Evolutionary conservation across 2,797 vertebrate species (phyloP).

Genomic region (Selene dorsalis): DNA sequence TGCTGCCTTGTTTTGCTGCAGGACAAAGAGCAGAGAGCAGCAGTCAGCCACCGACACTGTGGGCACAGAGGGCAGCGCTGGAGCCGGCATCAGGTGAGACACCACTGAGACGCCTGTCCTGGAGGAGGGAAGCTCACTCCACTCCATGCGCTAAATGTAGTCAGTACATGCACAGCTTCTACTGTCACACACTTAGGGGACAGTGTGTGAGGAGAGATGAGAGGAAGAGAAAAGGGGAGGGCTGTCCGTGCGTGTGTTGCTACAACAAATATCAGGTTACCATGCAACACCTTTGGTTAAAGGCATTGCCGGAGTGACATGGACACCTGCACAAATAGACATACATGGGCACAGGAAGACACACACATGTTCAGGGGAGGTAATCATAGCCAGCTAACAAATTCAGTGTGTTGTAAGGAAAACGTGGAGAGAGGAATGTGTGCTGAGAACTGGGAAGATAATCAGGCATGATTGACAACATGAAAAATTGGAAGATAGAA

Average conservation of each 20-base stretch:
- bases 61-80: not conserved
- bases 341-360: not conserved
- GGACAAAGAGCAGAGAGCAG: constrained; percentile 74
- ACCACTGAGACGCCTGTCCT: constrained; percentile 13
- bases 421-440: too few relatives aligned
- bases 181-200: constrained; percentile 22
- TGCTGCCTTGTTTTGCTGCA: constrained; percentile 90
- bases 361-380: constrained; percentile 16
- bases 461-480: not conserved
- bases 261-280: constrained; percentile 82
- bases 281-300: constrained; percentile 76
- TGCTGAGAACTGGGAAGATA: not conserved
- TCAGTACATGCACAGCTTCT: constrained; percentile 24
- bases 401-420: not conserved
- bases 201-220: constrained; percentile 40
- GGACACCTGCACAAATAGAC: constrained; percentile 38
- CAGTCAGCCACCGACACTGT: constrained; percentile 73
- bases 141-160: constrained; percentile 8
- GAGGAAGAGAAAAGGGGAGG: constrained; percentile 43
- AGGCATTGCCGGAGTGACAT: constrained; percentile 57
- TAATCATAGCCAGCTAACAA: constrained; percentile 5
- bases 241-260: constrained; percentile 66
- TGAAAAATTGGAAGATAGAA: constrained; percentile 1
- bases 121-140: constrained; percentile 8
- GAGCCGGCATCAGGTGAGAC: constrained; percentile 19